phyloP scores from a whole-genome alignment of 2,113 vertebrate species.

The Rynchops niger region DNA sequence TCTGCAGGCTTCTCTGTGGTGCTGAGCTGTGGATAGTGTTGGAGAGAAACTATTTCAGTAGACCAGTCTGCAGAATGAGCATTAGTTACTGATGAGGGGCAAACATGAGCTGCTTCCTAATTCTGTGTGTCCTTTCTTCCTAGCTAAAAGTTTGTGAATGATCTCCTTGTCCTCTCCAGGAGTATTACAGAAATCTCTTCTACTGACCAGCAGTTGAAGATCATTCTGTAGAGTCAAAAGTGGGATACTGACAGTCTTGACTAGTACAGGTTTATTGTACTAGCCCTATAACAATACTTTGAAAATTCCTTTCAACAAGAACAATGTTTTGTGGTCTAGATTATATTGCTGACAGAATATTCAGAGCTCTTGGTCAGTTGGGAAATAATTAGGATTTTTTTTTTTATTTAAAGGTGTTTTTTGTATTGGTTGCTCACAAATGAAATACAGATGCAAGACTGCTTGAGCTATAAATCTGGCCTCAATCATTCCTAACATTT shows the following conservation, averaged over 20 bases:
- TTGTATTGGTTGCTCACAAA: slow-evolving; percentile 18
- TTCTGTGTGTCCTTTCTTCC: background rate
- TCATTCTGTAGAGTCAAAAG: background rate
- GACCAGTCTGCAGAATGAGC: background rate
- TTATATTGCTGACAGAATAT: slow-evolving; percentile 23
- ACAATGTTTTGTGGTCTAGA: background rate
- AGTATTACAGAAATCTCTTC: background rate
- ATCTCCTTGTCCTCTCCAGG: background rate
- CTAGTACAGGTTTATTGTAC: background rate
- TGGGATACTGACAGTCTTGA: background rate
- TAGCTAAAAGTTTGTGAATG: background rate
- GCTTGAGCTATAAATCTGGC: slow-evolving; percentile 41
- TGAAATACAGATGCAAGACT: slow-evolving; percentile 55
- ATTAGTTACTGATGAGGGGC: background rate
- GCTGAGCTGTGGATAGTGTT: background rate
- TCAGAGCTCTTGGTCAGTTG: background rate
- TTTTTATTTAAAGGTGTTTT: slow-evolving; percentile 8
- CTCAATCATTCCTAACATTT: slow-evolving; percentile 50
- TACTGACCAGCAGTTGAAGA: background rate
- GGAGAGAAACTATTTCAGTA: background rate
- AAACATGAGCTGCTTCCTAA: background rate
- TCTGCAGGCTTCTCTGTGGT: background rate
- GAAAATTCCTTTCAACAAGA: slow-evolving; percentile 16
- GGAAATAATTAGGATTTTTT: slow-evolving; percentile 23
- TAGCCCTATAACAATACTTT: background rate